Evolutionary conservation across 2,888 invertebrate species (phyloP), one percentile per base, ranked within the genome.

Genomic region (Meteorus cinctellus): DNA sequence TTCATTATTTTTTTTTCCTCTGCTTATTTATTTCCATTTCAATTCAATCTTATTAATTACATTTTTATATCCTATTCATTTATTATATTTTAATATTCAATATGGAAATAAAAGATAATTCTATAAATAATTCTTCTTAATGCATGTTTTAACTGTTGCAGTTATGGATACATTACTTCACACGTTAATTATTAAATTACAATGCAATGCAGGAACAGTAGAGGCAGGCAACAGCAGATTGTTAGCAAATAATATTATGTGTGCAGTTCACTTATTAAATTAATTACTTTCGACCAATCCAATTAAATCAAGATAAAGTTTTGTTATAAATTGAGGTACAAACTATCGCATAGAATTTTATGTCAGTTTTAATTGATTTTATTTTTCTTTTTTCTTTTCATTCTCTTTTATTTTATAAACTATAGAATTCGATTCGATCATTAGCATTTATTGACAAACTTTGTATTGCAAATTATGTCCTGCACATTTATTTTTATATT

Each of bases 171-270:
- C 36, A 59, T 70, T 34, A 34, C 19, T 24, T 70, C 31, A 34
- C 69, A 59, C 59, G 31, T 19, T 59, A 70, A 70, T 70, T 55
- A 59, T 34, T 59, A 19, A 55, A n/a, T 55, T 19, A 8, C 55
- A 19, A 55, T 55, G 55, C 24, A 55, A 55, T 19, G 8, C 41
- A 41, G 12, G 8, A 41, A 41, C 41, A 78, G 70, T 73, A 76
- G 76, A 66, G 66, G 71, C 67, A 72, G 69, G 65, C 76, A 55
- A 4, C 10, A 19, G 6, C 19, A 55, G 19, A 55, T 78, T 72
- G 78, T 76, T 76, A 70, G 76, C 62, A 76, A 75, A 77, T 75
- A 41, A 68, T 72, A 66, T 75, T 69, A 67, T 71, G n/a, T 55
- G 5, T 55, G 6, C 24, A 55, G 8, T 19, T 19, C 8, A 55